A percentile compares a stretch with the other conserved stretches of the same genome.
phyloP scores from a whole-genome alignment of 2,888 invertebrate genomes.

The Megamerina dolium region DNA sequence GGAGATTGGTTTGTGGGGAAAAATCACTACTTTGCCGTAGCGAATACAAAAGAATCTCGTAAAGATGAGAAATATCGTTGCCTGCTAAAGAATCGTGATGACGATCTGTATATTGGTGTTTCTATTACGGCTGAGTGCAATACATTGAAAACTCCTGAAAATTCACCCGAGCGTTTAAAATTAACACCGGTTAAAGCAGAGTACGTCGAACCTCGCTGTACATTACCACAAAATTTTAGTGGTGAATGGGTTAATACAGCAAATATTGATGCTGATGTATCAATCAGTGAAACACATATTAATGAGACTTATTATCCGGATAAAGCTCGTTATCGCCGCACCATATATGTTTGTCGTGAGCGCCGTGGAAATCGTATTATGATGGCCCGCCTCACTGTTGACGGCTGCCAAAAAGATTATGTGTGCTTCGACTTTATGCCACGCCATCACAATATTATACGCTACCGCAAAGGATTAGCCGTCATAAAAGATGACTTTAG shows the following conservation, averaged over 20 bases:
- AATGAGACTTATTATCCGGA: conserved; percentile 94
- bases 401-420: conserved; percentile 95
- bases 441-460: conserved; percentile 89
- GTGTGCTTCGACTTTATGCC: conserved; percentile 95
- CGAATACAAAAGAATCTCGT: conserved; percentile 91
- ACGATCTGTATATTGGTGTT: conserved; percentile 84
- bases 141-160: conserved; percentile 85
- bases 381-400: conserved; percentile 94
- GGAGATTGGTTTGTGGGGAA: conserved; percentile 95
- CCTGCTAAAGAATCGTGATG: conserved; percentile 89
- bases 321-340: conserved; percentile 76
- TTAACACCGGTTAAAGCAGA: conserved; percentile 85
- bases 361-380: conserved; percentile 84
- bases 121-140: conserved; percentile 93
- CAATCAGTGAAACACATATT: conserved; percentile 93
- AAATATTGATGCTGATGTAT: conserved; percentile 90
- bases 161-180: conserved; percentile 82
- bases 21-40: conserved; percentile 96
- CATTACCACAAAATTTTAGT: conserved; percentile 86
- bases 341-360: conserved; percentile 92
- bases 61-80: conserved; percentile 93
- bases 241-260: conserved; percentile 97
- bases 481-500: conserved; percentile 86
- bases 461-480: conserved; percentile 81
- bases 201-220: conserved; percentile 84